Base-by-base conservation (phyloP, 92 coral and sea anemone genomes). In the Bergia puertoricense region DNA sequence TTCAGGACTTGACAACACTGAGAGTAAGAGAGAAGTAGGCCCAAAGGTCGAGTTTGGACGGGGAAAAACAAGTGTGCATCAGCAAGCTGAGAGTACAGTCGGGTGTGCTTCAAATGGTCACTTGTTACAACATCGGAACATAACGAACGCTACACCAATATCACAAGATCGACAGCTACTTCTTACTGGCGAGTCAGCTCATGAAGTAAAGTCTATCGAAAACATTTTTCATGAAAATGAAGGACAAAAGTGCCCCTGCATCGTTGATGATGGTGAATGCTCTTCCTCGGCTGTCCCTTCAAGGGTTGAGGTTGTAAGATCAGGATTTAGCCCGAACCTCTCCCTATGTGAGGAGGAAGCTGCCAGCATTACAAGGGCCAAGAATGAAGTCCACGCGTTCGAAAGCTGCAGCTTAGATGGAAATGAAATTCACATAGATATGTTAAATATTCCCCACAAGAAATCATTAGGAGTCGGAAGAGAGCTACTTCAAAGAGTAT, bases 11-110 rank as follows among this genome's bases (percentile, higher is more conserved):
- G 81, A 77, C 50, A 77, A 77, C 81, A 77, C 36, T 20, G 81
- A 77, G 51, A 45, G 81, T 10, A 57, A 77, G 57, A 44, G 14
- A 18, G 14, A 77, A 4, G 81, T 15, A 46, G 0, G 8, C 30
- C 37, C 43, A 36, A 41, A 39, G 81, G 59, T 44, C 40, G 81
- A 77, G 81, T 41, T 77, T 77, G 81, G 30, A 77, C 81, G 20
- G 81, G 81, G 81, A 44, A 77, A 5, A 1, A 22, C 36, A 44
- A 6, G 23, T 44, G 57, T n/a, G 10, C 0, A 4, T 77, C 36
- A 43, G 30, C 51, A 46, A 4, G 81, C 57, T 18, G 81, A 9
- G 20, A 37, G 74, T 43, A 30, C 81, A 77, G 23, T 20, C 30
- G 11, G 3, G 5, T 9, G 13, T 22, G 59, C 0, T 77, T 77